These are phyloP conservation scores for Xestia c-nigrum DNA, from an alignment of 2,888 invertebrate species.

Conservation along the genomic window DNA sequence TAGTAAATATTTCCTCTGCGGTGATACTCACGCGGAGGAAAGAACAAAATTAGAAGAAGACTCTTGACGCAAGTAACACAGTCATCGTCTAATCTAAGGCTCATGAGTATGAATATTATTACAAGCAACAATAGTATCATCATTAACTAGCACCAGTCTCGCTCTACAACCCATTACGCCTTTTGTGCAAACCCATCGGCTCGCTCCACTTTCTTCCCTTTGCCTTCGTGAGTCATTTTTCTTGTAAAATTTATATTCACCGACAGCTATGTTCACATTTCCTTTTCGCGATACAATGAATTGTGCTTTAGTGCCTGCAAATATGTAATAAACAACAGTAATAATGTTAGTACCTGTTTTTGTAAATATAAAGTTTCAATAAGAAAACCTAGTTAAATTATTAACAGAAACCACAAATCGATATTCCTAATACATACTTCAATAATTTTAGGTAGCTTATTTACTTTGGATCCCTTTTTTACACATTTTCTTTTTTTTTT, in stretches of 20 bases:
- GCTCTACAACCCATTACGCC: slow-evolving; percentile 27
- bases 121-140: slow-evolving; percentile 22
- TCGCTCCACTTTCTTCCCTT: background rate
- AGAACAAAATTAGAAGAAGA: too few relatives aligned
- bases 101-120: slow-evolving; percentile 43
- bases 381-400: too few relatives aligned
- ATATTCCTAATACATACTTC: too few relatives aligned
- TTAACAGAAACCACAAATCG: too few relatives aligned
- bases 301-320: slow-evolving; percentile 14
- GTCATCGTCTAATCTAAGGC: background rate
- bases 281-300: slow-evolving; percentile 43
- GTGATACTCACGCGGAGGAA: background rate
- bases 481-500: too few relatives aligned
- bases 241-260: slow-evolving; percentile 45
- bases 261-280: slow-evolving; percentile 28
- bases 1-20: background rate
- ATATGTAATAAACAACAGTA: too few relatives aligned
- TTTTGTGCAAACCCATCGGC: slow-evolving; percentile 47
- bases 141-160: slow-evolving; percentile 23
- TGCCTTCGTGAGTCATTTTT: slow-evolving; percentile 35
- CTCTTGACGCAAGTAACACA: background rate
- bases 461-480: too few relatives aligned
- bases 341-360: too few relatives aligned
- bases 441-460: too few relatives aligned
- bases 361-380: too few relatives aligned